Conservation (phyloP, 2,888 invertebrate species). For the Danaus chrysippus region DNA sequence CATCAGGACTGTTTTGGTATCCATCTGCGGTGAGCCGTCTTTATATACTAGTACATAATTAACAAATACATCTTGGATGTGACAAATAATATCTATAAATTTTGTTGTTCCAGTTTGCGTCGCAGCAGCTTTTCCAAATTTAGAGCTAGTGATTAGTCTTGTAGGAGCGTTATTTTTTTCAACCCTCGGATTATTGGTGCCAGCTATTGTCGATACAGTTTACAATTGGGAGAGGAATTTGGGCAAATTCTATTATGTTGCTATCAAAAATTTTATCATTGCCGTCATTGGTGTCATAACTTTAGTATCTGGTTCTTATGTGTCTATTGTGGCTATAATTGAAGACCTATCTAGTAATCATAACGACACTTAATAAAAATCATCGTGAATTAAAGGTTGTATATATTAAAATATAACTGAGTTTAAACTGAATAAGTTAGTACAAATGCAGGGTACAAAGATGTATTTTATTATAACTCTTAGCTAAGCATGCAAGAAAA, state of each 20-base stretch:
- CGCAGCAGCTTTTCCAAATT: conserved; percentile 88
- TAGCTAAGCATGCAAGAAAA: no score
- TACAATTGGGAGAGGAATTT: conserved; percentile 83
- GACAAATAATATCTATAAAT: neutral
- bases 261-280: conserved; percentile 82
- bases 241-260: conserved; percentile 81
- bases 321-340: conserved; percentile 59
- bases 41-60: neutral
- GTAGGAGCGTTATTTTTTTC: conserved; percentile 90
- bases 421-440: no score
- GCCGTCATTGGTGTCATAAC: conserved; percentile 52
- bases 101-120: conserved; percentile 78
- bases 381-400: no score
- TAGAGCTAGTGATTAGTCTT: conserved; percentile 92
- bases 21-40: conserved; percentile 50
- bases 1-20: conserved; percentile 68
- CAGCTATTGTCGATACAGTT: conserved; percentile 85
- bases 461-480: no score
- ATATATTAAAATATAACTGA: no score
- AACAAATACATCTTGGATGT: neutral
- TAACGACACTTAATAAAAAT: conserved; percentile 9
- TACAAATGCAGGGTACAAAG: no score
- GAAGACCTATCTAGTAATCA: conserved; percentile 43
- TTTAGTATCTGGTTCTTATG: conserved; percentile 61
- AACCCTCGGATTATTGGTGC: conserved; percentile 85